phyloP scores from a whole-genome alignment of 2,113 vertebrate species.

The Athene cunicularia region DNA sequence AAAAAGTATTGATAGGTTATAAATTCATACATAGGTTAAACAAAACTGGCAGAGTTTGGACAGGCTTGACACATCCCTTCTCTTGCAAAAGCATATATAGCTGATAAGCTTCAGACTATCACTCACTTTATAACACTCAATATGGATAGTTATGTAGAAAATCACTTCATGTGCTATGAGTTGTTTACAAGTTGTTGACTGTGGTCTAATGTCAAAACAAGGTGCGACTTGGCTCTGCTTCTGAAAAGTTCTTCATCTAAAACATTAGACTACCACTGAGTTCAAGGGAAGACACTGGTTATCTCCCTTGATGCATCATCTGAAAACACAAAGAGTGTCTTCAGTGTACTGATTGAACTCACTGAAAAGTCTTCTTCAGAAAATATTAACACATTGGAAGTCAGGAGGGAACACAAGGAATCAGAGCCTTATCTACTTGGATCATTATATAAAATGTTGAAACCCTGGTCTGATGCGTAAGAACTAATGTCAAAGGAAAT shows the following conservation, averaged over 20 bases:
- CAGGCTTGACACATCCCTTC: neutral
- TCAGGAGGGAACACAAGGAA: neutral
- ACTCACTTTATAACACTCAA: neutral
- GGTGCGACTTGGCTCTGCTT: neutral
- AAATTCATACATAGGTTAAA: neutral
- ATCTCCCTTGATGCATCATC: neutral
- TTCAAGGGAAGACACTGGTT: neutral
- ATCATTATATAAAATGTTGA: neutral
- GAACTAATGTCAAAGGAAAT: neutral
- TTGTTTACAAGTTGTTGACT: neutral
- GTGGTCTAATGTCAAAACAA: neutral
- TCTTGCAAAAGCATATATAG: neutral
- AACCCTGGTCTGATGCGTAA: neutral
- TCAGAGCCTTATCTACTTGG: neutral
- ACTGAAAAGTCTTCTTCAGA: neutral
- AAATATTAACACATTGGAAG: neutral
- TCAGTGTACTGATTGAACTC: neutral
- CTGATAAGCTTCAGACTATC: neutral
- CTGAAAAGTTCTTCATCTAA: neutral
- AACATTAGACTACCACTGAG: neutral
- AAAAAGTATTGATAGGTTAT: neutral
- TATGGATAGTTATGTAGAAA: neutral
- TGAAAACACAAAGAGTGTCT: neutral
- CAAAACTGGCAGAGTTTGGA: neutral
- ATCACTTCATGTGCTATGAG: neutral